Base-by-base conservation (phyloP, 2,888 invertebrate genomes). In the Lucinisca nassula region DNA sequence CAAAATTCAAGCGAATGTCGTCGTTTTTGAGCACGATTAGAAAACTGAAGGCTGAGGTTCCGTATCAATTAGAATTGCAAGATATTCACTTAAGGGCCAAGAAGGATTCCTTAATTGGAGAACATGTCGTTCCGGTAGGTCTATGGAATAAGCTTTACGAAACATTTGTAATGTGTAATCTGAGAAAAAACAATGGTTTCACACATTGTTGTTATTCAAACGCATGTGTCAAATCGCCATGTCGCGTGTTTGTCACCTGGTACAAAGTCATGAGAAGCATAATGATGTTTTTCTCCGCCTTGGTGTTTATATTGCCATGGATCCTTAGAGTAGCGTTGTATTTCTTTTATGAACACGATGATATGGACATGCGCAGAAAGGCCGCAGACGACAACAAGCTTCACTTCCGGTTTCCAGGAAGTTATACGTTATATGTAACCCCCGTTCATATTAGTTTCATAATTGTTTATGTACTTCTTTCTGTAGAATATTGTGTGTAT, bases 381-480 rank as follows among this genome's bases (percentile, higher is more conserved):
- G 87, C 90, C 12, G 90, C 92, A 75, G 4, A 32, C 82, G 80
- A 82, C 10, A 79, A 81, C 45, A 58, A 84, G 0, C 51, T 90
- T n/a, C 21, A 75, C 12, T 79, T 90, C 24, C 72, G 90, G 35
- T 95, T 93, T 84, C 92, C 92, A 6, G 93, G 94, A 49, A 95
- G 89, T 76, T 73, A 95, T 24, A 91, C 95, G 0, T 84, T 92
- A 14, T 94, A 93, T 78, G 85, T 95, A 0, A 92, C 94, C 0
- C 96, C 96, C 0, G 70, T 94, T 8, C 95, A 95, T 82, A 87
- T 90, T 1, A 6, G 95, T 2, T 95, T 95, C 80, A 70, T 95
- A 0, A 37, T 89, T 8, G 94, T 95, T 27, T 95, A 95, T 84
- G 37, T 92, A 55, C 76, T 95, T 45, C 92, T 95, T 37, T 82